These are phyloP conservation scores for Phaetusa simplex DNA, from an alignment of 2,113 vertebrate species.

Conservation along the genomic window DNA sequence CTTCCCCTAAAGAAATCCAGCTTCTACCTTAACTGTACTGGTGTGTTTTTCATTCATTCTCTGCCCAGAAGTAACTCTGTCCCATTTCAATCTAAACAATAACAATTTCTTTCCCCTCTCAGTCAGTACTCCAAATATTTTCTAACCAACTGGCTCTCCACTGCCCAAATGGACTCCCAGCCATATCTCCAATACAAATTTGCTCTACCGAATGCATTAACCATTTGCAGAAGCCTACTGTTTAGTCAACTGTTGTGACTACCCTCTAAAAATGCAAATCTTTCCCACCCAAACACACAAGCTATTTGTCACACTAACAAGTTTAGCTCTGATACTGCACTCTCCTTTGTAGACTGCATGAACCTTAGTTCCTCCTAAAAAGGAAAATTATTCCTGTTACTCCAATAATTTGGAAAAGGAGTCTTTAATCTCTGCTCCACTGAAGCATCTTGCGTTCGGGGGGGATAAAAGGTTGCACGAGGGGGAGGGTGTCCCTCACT, in stretches of 20 bases:
- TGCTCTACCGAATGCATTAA: neutral
- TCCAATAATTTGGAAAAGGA: neutral
- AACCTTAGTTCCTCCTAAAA: neutral
- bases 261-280: neutral
- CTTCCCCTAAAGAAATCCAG: neutral
- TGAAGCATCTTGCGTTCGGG: neutral
- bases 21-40: neutral
- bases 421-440: neutral
- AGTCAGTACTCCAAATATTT: neutral
- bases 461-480: neutral
- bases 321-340: neutral
- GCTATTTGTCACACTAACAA: neutral
- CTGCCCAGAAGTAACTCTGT: neutral
- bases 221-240: neutral
- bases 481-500: neutral
- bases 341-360: neutral
- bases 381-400: neutral
- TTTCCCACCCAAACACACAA: neutral
- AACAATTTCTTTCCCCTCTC: neutral
- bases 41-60: neutral
- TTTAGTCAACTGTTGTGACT: neutral
- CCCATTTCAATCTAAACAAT: neutral
- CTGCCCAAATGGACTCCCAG: neutral
- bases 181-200: neutral
- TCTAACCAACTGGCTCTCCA: neutral